A percentile compares a stretch with the other conserved stretches of the same genome.
Evolutionary conservation across 2,797 vertebrate genomes (phyloP).

Genomic region (Austrolebias charrua): DNA sequence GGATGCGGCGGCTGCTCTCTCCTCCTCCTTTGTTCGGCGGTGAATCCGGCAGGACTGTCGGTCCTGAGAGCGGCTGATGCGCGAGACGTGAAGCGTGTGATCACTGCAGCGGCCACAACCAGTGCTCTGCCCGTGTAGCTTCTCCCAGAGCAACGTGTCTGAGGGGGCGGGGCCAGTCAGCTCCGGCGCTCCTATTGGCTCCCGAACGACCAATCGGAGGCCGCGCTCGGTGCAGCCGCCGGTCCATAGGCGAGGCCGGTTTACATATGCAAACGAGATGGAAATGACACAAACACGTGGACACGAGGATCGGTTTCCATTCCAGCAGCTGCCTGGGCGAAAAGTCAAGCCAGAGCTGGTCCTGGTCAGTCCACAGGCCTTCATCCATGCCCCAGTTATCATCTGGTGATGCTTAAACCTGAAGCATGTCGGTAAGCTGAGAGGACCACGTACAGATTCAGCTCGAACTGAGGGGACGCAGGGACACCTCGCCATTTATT

Average conservation of each 20-base stretch:
- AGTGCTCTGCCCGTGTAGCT: constrained; percentile 80
- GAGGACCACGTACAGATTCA: too few species aligned
- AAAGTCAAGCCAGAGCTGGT: constrained; percentile 64
- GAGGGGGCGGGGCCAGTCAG: constrained; percentile 66
- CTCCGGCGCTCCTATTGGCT: constrained; percentile 64
- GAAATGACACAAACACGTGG: constrained; percentile 84
- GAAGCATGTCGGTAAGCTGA: constrained; percentile 12
- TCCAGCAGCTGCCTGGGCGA: constrained; percentile 73
- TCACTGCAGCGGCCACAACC: constrained; percentile 47
- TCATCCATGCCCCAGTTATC: constrained; percentile 55
- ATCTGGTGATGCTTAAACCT: constrained; percentile 39
- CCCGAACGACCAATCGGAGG: constrained; percentile 63
- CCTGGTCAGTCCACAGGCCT: constrained; percentile 65
- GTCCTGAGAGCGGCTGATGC: constrained; percentile 59
- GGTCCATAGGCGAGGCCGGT: constrained; percentile 71
- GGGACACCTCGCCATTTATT: constrained; percentile 32
- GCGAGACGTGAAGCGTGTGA: constrained; percentile 64
- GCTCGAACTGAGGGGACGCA: constrained; percentile 12
- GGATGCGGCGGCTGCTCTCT: constrained; percentile 62
- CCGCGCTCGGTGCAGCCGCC: constrained; percentile 27
- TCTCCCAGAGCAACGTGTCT: constrained; percentile 85
- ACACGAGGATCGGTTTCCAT: constrained; percentile 82
- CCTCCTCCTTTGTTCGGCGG: constrained; percentile 70
- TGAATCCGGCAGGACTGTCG: constrained; percentile 68
- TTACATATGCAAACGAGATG: constrained; percentile 82